A percentile compares a stretch with the other conserved stretches of the same genome.
These are phyloP conservation scores for Sebastes baramenuke DNA, from an alignment of 2,797 vertebrate genomes.

Conservation along the genomic window DNA sequence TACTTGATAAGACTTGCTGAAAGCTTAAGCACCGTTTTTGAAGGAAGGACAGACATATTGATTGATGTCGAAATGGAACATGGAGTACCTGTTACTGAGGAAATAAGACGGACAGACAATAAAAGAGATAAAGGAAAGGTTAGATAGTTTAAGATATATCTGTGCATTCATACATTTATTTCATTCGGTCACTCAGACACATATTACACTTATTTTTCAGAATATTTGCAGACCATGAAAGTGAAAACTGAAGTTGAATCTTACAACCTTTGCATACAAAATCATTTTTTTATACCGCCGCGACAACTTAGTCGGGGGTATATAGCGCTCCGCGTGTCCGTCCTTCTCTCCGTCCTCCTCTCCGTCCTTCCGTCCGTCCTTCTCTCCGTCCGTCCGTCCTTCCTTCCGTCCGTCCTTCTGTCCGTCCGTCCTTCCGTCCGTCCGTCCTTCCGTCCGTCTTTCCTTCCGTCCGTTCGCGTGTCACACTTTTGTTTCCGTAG, in stretches of 20 bases:
- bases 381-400: accelerated
- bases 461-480: no score
- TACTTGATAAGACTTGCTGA: neutral
- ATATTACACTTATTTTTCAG: neutral
- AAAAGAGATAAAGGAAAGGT: neutral
- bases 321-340: no score
- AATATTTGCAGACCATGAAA: neutral
- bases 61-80: slow-evolving; percentile 4
- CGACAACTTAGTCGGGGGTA: accelerated
- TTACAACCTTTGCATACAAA: slow-evolving; percentile 4
- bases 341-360: no score
- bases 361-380: accelerated
- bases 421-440: accelerated
- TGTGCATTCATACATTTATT: neutral
- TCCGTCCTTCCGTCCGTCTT: accelerated
- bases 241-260: neutral
- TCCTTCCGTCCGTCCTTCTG: no score
- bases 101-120: neutral
- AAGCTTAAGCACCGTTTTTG: neutral
- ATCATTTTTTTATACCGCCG: neutral
- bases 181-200: neutral
- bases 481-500: no score
- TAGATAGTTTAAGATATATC: neutral
- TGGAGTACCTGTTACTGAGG: neutral
- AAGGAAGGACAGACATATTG: neutral